Evolutionary conservation across 2,888 invertebrate genomes (phyloP).

Genomic region (Drosophila tanythrix): DNA sequence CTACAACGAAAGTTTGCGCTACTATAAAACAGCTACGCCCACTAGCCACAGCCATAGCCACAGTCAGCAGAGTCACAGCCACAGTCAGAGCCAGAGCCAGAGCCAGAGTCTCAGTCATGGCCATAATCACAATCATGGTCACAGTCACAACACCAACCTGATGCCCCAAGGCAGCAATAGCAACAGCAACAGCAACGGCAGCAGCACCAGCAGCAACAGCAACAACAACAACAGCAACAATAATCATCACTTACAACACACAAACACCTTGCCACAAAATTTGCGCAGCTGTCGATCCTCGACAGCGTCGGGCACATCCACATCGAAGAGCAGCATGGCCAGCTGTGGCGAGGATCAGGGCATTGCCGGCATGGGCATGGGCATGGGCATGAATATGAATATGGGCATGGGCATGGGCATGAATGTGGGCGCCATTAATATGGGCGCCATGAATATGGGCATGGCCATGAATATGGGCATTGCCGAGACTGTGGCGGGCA

Average conservation of each 20-base stretch:
- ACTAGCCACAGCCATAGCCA: slow-evolving; percentile 62
- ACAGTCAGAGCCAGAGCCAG: slow-evolving; percentile 24
- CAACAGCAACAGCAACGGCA: slow-evolving; percentile 3
- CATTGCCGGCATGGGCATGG: slow-evolving; percentile 79
- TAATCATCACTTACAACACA: slow-evolving; percentile 60
- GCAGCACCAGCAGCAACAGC: slow-evolving; percentile 25
- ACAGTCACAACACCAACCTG: slow-evolving; percentile 31
- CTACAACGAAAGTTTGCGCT: slow-evolving; percentile 90
- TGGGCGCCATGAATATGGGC: slow-evolving; percentile 33
- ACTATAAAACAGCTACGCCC: slow-evolving; percentile 84
- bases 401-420: slow-evolving; percentile 28
- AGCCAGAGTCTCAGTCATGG: slow-evolving; percentile 1
- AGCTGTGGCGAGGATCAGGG: slow-evolving; percentile 84
- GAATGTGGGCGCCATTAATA: slow-evolving; percentile 55
- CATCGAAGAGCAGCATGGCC: slow-evolving; percentile 85
- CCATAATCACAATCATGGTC: background rate
- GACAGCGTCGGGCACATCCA: slow-evolving; percentile 84
- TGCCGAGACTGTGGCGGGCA: slow-evolving; percentile 6
- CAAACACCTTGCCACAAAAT: slow-evolving; percentile 81
- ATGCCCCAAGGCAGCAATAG: slow-evolving; percentile 30
- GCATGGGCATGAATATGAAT: slow-evolving; percentile 34
- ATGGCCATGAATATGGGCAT: slow-evolving; percentile 20
- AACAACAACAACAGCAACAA: slow-evolving; percentile 30
- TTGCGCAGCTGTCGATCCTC: slow-evolving; percentile 84
- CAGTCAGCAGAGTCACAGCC: slow-evolving; percentile 42